A percentile compares a stretch with the other conserved stretches of the same genome.
phyloP scores from a whole-genome alignment of 2,888 invertebrate species.

The Caenorhabditis sp. region DNA sequence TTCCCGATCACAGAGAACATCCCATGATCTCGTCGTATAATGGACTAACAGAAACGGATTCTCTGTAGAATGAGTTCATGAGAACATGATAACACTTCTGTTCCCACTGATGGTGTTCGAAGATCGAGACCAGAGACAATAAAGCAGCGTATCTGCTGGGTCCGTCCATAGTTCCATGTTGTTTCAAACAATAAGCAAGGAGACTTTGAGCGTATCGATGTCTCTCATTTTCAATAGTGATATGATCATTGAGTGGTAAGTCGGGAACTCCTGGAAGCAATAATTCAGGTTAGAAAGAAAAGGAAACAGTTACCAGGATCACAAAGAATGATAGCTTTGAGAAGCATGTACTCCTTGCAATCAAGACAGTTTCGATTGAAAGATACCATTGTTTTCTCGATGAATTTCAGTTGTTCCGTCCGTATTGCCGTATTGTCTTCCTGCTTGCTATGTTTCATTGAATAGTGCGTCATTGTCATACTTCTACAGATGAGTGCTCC shows the following conservation, averaged over 20 bases:
- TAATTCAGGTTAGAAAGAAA: neutral
- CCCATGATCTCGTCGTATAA: conserved; percentile 35
- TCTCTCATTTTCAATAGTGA: conserved; percentile 7
- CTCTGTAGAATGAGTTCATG: neutral
- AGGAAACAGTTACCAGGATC: conserved; percentile 16
- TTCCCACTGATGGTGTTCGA: conserved; percentile 19
- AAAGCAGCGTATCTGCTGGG: conserved; percentile 14
- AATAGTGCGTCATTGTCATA: neutral
- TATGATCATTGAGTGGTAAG: neutral
- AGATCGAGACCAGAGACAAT: conserved; percentile 1
- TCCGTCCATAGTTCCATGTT: conserved; percentile 3
- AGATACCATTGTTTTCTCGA: conserved; percentile 3
- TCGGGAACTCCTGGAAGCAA: conserved; percentile 8
- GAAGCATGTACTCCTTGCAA: neutral
- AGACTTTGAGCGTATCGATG: neutral
- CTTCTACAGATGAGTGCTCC: conserved; percentile 5
- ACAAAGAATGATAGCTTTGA: conserved; percentile 20
- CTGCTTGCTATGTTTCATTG: neutral
- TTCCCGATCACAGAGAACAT: neutral
- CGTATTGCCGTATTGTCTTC: neutral
- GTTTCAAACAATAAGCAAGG: conserved; percentile 10
- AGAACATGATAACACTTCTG: conserved; percentile 14
- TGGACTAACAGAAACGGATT: conserved; percentile 3
- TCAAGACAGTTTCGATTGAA: neutral
- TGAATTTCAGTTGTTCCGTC: neutral